Percentiles rank a stretch among this genome's conserved stretches.
Evolutionary conservation across 2,888 invertebrate species (phyloP).

Genomic region (Galeopsomyia nigrocyanea): DNA sequence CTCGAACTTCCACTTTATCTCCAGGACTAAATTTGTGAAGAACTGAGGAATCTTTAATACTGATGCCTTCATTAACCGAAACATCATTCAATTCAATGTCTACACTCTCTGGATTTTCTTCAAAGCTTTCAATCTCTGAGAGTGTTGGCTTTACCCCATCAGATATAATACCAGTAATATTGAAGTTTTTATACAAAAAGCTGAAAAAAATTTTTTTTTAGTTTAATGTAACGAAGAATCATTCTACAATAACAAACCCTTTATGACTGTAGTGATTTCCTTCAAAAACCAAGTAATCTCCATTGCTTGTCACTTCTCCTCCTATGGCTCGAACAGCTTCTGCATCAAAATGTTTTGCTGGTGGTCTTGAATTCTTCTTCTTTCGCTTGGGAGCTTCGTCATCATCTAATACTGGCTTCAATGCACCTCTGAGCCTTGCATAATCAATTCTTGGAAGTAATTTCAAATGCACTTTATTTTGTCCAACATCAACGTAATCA

Average conservation of each 20-base stretch:
- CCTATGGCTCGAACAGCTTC: conserved; percentile 94
- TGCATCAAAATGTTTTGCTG: conserved; percentile 94
- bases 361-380: conserved; percentile 84
- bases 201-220: conserved; percentile 48
- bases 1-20: conserved; percentile 46
- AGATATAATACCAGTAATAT: conserved; percentile 93
- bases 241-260: conserved; percentile 67
- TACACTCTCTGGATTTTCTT: conserved; percentile 90
- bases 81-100: conserved; percentile 81
- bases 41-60: background rate
- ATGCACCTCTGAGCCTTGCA: conserved; percentile 71
- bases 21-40: conserved; percentile 36
- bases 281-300: conserved; percentile 96
- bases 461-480: conserved; percentile 73
- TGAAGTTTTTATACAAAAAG: conserved; percentile 97
- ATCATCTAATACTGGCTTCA: conserved; percentile 75
- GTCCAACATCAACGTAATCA: conserved; percentile 74
- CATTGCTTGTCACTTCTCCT: conserved; percentile 95
- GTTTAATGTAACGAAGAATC: conserved; percentile 7
- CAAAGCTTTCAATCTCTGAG: conserved; percentile 94
- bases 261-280: conserved; percentile 95
- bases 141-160: conserved; percentile 96
- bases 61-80: conserved; percentile 60
- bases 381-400: conserved; percentile 92
- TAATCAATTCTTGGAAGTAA: conserved; percentile 76